phyloP scores from a whole-genome alignment of 2,113 vertebrate genomes.

The Hemiprocne comata region DNA sequence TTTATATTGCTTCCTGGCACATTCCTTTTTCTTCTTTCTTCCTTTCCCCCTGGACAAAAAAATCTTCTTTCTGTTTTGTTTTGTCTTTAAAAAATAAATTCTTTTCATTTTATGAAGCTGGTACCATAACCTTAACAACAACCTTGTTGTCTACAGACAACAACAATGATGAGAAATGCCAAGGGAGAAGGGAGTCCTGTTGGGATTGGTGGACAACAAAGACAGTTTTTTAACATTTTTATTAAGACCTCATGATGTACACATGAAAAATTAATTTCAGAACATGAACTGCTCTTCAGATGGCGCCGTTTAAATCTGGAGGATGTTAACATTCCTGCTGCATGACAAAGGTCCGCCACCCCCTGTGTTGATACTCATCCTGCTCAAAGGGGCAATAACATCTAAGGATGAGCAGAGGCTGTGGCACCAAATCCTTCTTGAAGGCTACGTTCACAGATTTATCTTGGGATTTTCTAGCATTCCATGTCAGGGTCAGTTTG shows the following conservation, averaged over 20 bases:
- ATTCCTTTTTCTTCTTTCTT: not conserved
- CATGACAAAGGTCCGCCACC: conserved; percentile 32
- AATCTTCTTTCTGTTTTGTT: conserved; percentile 13
- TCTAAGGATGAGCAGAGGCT: not conserved
- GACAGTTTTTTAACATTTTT: conserved; percentile 31
- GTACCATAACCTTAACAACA: conserved; percentile 28
- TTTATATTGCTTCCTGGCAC: conserved; percentile 53
- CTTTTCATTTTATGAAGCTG: not conserved
- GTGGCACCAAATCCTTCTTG: conserved; percentile 16
- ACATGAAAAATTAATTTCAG: conserved; percentile 68
- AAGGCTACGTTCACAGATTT: conserved; percentile 1
- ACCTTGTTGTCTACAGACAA: conserved; percentile 1
- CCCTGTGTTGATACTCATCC: conserved; percentile 2
- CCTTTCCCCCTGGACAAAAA: not conserved
- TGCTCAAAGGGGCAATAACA: conserved; percentile 1
- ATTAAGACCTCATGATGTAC: conserved; percentile 64
- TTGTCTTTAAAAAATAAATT: not conserved
- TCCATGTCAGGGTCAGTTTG: not conserved
- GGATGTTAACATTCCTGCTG: conserved; percentile 46
- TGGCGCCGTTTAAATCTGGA: conserved; percentile 29
- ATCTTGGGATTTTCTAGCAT: not conserved
- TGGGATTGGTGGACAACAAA: conserved; percentile 6
- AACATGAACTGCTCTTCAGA: conserved; percentile 51
- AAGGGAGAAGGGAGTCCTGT: not conserved
- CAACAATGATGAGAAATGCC: not conserved